phyloP scores from a whole-genome alignment of 2,888 invertebrate species.

The Drosophila setosimentum region DNA sequence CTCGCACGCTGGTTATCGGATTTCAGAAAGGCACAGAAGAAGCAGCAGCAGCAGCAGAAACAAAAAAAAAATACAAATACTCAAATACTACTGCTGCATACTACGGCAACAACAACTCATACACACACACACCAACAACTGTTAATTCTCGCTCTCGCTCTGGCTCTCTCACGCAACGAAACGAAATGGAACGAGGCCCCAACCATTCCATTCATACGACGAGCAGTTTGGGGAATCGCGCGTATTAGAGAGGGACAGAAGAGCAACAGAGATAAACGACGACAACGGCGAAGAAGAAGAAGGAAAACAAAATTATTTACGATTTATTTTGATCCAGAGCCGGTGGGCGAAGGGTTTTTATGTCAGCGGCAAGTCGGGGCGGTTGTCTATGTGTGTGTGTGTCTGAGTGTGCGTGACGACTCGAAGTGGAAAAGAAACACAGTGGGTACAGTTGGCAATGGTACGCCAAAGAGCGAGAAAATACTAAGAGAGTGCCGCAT shows the following conservation, averaged over 20 bases:
- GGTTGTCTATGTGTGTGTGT: not conserved
- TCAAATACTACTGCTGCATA: conserved; percentile 75
- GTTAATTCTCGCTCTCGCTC: conserved; percentile 37
- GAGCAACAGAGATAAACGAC: conserved; percentile 34
- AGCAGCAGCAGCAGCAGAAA: conserved; percentile 47
- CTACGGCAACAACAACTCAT: conserved; percentile 57
- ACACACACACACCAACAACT: conserved; percentile 27
- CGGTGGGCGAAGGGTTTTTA: conserved; percentile 58
- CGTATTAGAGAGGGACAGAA: conserved; percentile 69
- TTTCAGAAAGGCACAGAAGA: conserved; percentile 69
- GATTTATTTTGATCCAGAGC: conserved; percentile 72
- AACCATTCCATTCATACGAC: conserved; percentile 75
- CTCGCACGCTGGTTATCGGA: conserved; percentile 78
- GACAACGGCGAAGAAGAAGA: conserved; percentile 37
- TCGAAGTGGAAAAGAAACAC: conserved; percentile 54
- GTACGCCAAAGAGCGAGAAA: conserved; percentile 36
- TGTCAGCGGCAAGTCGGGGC: conserved; percentile 72
- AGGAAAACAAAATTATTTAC: conserved; percentile 77
- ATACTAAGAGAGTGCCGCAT: conserved; percentile 46
- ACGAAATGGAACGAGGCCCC: conserved; percentile 41
- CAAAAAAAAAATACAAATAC: conserved; percentile 44
- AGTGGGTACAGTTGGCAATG: conserved; percentile 68
- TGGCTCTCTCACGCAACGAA: conserved; percentile 17
- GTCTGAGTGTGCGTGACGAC: not conserved
- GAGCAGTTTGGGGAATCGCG: conserved; percentile 46